Base-by-base conservation (phyloP, 2,797 vertebrate species). In the Erpetoichthys calabaricus region DNA sequence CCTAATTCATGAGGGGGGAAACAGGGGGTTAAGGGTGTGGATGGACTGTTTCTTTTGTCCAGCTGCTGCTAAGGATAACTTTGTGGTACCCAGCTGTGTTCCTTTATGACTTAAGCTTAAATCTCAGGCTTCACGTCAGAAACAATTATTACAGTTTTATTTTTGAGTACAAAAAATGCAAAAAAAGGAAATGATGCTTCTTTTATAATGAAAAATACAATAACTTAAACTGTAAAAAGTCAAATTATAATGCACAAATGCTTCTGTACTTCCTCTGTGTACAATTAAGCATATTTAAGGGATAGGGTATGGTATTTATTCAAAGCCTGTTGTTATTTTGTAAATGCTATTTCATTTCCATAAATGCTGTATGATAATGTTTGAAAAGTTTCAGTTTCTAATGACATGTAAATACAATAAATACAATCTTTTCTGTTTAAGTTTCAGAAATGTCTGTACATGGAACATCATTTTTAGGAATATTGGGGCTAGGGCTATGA, bases 271-370 rank as follows among this genome's bases (percentile, higher is more conserved):
- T 83, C 82, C 74, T 79, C 77, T 84, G 78, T 78, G 70, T 70
- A 74, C 73, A 77, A 60, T 67, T 59, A 80, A 77, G 75, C 74
- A 80, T 86, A 75, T 86, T 79, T 82, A 80, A 82, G 71, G 70
- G 82, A 84, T 71, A 72, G 78, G 71, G 79, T 79, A 83, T 74
- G 63, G 73, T 86, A 73, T 86, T 86, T 88, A 90, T 89, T 91
- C 75, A 85, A 75, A 92, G 86, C 89, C 88, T 88, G 78, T 83
- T 89, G 80, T 92, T 92, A 89, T 95, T 95, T 94, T 95, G 80
- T 90, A 93, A 87, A 82, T 79, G 82, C 82, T 77, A 75, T 79
- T 75, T 79, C 78, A 77, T 80, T 83, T 84, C 80, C 80, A 83
- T 84, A 84, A 82, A 82, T 81, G 53, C 61, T 57, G 56, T 60